Evolutionary conservation across 2,113 vertebrate species (phyloP).

Genomic region (Heloderma charlesbogerti): DNA sequence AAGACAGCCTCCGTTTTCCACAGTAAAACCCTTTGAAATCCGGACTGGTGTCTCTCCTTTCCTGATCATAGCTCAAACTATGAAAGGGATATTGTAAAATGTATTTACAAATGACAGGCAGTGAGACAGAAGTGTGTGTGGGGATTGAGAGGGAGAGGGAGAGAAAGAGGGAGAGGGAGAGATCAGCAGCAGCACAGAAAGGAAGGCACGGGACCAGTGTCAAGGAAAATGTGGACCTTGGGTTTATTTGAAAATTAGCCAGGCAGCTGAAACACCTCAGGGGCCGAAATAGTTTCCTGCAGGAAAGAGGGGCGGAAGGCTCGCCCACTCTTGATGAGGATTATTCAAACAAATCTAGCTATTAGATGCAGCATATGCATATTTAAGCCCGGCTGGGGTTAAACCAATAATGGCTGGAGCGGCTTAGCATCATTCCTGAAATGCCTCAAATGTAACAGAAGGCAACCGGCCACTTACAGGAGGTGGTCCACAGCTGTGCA

Average conservation of each 20-base stretch:
- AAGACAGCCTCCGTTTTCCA: conserved; percentile 48
- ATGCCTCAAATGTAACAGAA: conserved; percentile 51
- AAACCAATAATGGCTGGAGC: conserved; percentile 51
- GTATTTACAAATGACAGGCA: conserved; percentile 62
- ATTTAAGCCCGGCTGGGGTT: conserved; percentile 69
- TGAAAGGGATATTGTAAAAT: conserved; percentile 14
- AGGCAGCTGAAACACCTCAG: conserved; percentile 65
- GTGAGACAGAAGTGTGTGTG: background rate
- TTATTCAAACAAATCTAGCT: conserved; percentile 66
- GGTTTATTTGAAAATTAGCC: conserved; percentile 71
- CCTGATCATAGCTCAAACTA: conserved; percentile 39
- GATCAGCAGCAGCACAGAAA: conserved; percentile 48
- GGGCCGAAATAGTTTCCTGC: conserved; percentile 34
- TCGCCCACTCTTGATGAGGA: conserved; percentile 37
- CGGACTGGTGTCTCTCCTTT: conserved; percentile 33
- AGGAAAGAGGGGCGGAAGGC: conserved; percentile 36
- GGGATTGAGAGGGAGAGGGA: no score
- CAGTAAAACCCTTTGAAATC: conserved; percentile 61
- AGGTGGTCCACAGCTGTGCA: conserved; percentile 44
- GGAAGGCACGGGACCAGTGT: conserved; percentile 30
- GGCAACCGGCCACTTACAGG: conserved; percentile 39
- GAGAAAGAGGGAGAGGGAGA: background rate
- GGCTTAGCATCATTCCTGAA: conserved; percentile 69
- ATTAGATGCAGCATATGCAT: conserved; percentile 68
- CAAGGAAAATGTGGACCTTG: conserved; percentile 45